These are phyloP conservation scores for Chironomus tepperi DNA, from an alignment of 1,140 invertebrate genomes.

Conservation along the genomic window DNA sequence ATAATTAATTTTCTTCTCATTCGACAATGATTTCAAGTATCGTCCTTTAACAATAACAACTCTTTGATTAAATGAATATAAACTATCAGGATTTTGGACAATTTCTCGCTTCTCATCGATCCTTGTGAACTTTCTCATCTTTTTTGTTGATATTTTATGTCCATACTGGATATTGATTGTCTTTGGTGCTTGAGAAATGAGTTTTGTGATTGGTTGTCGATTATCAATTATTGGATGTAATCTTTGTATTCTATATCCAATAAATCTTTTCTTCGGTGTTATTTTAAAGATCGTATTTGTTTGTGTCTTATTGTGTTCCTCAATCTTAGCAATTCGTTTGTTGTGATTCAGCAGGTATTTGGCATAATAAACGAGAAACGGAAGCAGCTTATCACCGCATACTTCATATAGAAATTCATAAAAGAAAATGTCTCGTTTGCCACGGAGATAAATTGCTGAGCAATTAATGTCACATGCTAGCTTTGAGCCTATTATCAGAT, in stretches of 20 bases:
- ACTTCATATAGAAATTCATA: slow-evolving; percentile 38
- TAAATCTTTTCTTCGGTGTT: background rate
- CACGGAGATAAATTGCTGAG: slow-evolving; percentile 33
- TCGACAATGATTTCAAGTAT: background rate
- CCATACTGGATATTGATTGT: background rate
- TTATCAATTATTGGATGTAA: background rate
- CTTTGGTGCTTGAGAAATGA: background rate
- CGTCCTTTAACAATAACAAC: background rate
- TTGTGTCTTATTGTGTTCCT: background rate
- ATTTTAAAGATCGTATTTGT: background rate
- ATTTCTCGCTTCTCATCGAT: slow-evolving; percentile 5
- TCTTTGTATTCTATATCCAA: background rate
- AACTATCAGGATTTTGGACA: background rate
- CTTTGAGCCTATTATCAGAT: slow-evolving; percentile 31
- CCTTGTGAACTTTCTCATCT: background rate
- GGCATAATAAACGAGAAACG: slow-evolving; percentile 34
- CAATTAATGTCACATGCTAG: slow-evolving; percentile 32
- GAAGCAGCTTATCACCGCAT: slow-evolving; percentile 33
- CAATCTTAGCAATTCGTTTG: background rate
- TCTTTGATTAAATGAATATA: background rate
- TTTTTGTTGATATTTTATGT: background rate
- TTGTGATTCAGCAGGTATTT: slow-evolving; percentile 5
- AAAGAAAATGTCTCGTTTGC: slow-evolving; percentile 35
- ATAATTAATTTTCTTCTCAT: background rate
- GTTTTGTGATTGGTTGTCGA: background rate